A percentile compares a stretch with the other conserved stretches of the same genome.
Evolutionary conservation across 2,888 invertebrate species (phyloP).

Genomic region (Drosophila villosipedis): DNA sequence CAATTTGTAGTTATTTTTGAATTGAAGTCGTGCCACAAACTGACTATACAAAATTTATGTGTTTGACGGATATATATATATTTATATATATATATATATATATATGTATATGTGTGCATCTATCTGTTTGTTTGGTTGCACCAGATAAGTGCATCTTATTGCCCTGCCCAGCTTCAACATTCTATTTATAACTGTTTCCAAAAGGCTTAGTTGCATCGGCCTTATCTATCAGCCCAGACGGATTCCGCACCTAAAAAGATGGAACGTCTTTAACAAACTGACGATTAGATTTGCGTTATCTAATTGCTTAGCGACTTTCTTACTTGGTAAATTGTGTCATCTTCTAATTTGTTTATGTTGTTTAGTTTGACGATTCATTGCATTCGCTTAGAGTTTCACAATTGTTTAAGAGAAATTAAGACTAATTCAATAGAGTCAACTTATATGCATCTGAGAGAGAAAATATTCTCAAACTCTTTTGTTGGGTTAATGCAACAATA

Average conservation of each 20-base stretch:
- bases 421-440: neutral
- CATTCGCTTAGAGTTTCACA: neutral
- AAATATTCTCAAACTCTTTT: neutral
- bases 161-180: neutral
- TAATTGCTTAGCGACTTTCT: constrained; percentile 1
- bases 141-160: constrained; percentile 14
- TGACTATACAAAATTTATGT: neutral
- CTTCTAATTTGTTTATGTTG: neutral
- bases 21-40: neutral
- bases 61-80: neutral
- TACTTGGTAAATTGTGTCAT: neutral
- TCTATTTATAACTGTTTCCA: neutral
- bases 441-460: neutral
- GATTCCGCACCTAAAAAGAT: neutral
- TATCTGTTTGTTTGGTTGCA: neutral
- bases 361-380: neutral
- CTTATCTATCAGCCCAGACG: constrained; percentile 4
- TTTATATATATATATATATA: neutral
- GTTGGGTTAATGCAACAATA: neutral
- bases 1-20: neutral
- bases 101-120: neutral
- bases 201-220: neutral
- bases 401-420: neutral
- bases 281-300: constrained; percentile 25
- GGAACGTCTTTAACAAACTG: neutral